These are phyloP conservation scores for Poeciliopsis infans DNA, from an alignment of 2,797 vertebrate genomes.

Conservation along the genomic window DNA sequence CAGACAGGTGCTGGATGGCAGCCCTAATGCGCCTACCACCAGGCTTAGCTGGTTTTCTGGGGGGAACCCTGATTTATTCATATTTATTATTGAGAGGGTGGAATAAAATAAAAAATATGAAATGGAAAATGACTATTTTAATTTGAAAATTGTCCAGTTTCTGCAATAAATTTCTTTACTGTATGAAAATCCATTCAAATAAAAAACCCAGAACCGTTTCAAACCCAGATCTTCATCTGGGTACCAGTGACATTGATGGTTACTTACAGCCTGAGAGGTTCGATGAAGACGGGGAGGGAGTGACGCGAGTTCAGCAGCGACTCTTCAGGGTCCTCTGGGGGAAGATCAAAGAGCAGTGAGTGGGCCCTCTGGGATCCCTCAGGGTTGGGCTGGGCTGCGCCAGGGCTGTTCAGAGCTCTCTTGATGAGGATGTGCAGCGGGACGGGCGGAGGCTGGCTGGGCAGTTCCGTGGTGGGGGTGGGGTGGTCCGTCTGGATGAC, in stretches of 20 bases:
- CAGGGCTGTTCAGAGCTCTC: constrained; percentile 87
- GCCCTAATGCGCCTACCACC: too few species aligned
- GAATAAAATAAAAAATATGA: too few species aligned
- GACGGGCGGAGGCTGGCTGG: constrained; percentile 78
- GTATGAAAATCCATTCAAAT: background rate
- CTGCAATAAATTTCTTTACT: too few species aligned
- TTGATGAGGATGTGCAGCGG: constrained; percentile 94
- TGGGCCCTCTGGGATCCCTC: constrained; percentile 89
- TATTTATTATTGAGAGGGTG: too few species aligned
- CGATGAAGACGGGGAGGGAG: constrained; percentile 92
- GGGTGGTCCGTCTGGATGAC: constrained; percentile 58
- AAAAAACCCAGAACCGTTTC: background rate
- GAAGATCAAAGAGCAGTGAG: constrained; percentile 88
- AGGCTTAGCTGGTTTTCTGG: too few species aligned
- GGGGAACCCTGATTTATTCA: too few species aligned
- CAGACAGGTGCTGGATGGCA: too few species aligned
- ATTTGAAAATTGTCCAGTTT: too few species aligned
- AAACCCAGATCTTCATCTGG: background rate
- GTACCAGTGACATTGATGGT: background rate
- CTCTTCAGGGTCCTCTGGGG: constrained; percentile 3
- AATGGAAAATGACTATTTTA: too few species aligned
- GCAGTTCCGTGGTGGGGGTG: constrained; percentile 73
- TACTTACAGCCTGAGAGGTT: constrained; percentile 96
- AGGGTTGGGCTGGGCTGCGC: constrained; percentile 74
- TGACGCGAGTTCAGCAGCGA: constrained; percentile 60